These are phyloP conservation scores for Drosophila pectinifera DNA, from an alignment of 1,140 invertebrate species.

Conservation along the genomic window DNA sequence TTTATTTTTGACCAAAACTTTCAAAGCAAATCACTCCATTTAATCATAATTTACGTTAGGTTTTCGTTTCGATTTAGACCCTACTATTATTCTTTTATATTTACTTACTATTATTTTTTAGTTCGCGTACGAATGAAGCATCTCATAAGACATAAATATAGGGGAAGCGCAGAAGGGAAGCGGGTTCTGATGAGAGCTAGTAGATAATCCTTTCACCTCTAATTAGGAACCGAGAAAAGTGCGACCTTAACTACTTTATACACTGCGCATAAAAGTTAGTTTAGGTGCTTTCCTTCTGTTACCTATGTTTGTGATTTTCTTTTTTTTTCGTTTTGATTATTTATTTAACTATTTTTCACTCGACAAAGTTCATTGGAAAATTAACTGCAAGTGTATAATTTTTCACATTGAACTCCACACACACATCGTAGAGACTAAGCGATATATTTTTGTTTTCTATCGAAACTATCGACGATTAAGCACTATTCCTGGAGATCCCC, in stretches of 20 bases:
- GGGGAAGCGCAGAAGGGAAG: slow-evolving; percentile 1
- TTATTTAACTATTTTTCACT: slow-evolving; percentile 59
- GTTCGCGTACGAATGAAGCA: slow-evolving; percentile 55
- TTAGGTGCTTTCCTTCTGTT: neutral
- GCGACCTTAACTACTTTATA: slow-evolving; percentile 43
- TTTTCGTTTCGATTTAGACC: slow-evolving; percentile 16
- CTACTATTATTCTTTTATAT: slow-evolving; percentile 8
- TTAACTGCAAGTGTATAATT: slow-evolving; percentile 67
- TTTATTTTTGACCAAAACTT: slow-evolving; percentile 37
- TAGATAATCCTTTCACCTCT: too few relatives aligned
- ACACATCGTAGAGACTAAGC: slow-evolving; percentile 15
- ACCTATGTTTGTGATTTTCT: slow-evolving; percentile 8
- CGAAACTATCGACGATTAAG: slow-evolving; percentile 35
- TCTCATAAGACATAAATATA: slow-evolving; percentile 49
- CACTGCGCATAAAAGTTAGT: slow-evolving; percentile 29
- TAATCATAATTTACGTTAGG: slow-evolving; percentile 21
- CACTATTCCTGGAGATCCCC: slow-evolving; percentile 11
- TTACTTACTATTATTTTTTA: slow-evolving; percentile 12
- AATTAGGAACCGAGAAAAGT: slow-evolving; percentile 16
- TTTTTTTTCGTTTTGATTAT: slow-evolving; percentile 39
- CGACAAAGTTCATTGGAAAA: slow-evolving; percentile 66
- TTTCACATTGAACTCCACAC: slow-evolving; percentile 58
- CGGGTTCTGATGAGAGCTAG: too few relatives aligned
- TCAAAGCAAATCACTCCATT: slow-evolving; percentile 56
- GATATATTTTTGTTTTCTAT: slow-evolving; percentile 39